Conservation (phyloP, 2,797 vertebrate genomes). For the Margarornis squamiger region DNA sequence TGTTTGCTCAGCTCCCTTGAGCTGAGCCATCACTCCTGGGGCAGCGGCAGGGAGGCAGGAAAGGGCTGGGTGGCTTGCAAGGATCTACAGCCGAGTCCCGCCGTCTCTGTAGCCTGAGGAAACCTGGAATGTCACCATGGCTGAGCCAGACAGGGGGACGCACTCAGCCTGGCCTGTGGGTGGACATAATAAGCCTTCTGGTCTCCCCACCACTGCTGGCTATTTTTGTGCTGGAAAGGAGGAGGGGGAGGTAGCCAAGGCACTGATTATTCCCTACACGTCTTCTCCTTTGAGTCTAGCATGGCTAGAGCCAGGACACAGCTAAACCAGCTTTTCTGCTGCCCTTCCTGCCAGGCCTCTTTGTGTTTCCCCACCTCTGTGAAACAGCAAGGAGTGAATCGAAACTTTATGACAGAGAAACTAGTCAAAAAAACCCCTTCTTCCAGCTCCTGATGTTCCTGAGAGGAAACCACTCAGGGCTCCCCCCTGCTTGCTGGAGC, state of each 20-base stretch:
- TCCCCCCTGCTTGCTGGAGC: not conserved
- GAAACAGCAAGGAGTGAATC: fast-evolving
- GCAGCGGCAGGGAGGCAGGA: not conserved
- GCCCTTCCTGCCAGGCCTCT: not conserved
- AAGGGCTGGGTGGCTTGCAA: not conserved
- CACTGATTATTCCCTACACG: not conserved
- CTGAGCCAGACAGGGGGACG: not conserved
- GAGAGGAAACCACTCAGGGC: not conserved
- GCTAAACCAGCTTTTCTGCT: not conserved
- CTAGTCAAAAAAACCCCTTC: not conserved
- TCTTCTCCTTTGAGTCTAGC: not conserved
- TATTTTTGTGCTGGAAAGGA: not conserved
- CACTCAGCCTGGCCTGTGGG: fast-evolving
- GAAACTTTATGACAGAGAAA: not conserved
- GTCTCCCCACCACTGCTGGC: not conserved
- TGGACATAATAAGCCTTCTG: not conserved
- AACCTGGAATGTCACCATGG: fast-evolving
- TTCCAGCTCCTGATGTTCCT: not conserved
- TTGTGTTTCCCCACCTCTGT: not conserved
- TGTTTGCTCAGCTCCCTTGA: not conserved
- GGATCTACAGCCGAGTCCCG: fast-evolving
- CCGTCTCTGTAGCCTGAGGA: not conserved
- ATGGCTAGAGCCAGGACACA: not conserved
- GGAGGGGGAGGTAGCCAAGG: not conserved
- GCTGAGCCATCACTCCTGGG: not conserved